Evolutionary conservation across 2,797 vertebrate genomes (phyloP).

Genomic region (Lates japonicus): DNA sequence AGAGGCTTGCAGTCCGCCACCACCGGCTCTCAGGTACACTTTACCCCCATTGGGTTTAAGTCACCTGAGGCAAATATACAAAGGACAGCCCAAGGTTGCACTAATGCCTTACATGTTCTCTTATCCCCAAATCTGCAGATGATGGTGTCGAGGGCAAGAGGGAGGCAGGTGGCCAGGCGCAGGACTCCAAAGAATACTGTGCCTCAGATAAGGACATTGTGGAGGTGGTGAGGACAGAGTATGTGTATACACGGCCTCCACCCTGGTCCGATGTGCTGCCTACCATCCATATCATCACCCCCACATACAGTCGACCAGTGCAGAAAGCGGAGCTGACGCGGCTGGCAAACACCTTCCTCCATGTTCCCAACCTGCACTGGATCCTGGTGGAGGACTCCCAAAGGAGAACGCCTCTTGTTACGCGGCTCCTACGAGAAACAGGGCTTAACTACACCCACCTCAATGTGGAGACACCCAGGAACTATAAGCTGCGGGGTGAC

Average conservation of each 20-base stretch:
- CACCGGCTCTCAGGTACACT: constrained; percentile 89
- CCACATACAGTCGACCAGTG: constrained; percentile 96
- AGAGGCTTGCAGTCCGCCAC: constrained; percentile 87
- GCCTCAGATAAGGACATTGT: constrained; percentile 97
- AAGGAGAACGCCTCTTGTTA: constrained; percentile 92
- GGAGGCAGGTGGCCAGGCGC: constrained; percentile 85
- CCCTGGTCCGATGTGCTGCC: constrained; percentile 97
- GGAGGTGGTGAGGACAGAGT: constrained; percentile 98
- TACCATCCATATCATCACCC: constrained; percentile 96
- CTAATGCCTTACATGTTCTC: constrained; percentile 84
- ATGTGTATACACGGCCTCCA: constrained; percentile 95
- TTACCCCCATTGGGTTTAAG: constrained; percentile 83
- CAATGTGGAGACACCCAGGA: constrained; percentile 97
- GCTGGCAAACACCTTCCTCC: constrained; percentile 95
- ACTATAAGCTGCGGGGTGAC: constrained; percentile 96
- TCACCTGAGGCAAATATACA: constrained; percentile 83
- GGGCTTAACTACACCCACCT: constrained; percentile 98
- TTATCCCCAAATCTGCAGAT: constrained; percentile 87
- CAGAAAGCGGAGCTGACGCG: constrained; percentile 98
- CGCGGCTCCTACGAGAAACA: constrained; percentile 92
- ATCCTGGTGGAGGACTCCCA: constrained; percentile 97
- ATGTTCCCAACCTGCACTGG: constrained; percentile 98
- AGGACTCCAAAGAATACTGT: constrained; percentile 97
- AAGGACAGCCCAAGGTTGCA: constrained; percentile 77
- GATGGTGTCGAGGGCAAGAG: constrained; percentile 91